These are phyloP conservation scores for Drosophila mettleri DNA, from an alignment of 2,888 invertebrate genomes.

Conservation along the genomic window DNA sequence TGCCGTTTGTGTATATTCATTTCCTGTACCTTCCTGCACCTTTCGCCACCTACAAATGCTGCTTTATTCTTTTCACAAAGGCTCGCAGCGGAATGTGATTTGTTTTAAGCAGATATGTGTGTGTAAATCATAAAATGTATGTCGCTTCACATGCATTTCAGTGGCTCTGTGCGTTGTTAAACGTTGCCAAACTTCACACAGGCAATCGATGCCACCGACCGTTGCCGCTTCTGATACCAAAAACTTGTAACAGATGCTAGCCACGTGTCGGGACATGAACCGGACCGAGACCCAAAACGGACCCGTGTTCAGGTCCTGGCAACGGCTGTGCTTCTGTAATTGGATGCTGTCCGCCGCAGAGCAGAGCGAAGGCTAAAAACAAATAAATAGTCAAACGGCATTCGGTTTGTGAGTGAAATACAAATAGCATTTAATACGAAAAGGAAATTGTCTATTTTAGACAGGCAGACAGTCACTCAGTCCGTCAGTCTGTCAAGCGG, in stretches of 20 bases:
- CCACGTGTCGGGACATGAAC: constrained; percentile 66
- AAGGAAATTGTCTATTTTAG: constrained; percentile 78
- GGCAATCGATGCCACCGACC: constrained; percentile 53
- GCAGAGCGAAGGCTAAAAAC: constrained; percentile 62
- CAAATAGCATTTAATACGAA: constrained; percentile 80
- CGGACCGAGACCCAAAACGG: constrained; percentile 23
- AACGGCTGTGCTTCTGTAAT: constrained; percentile 54
- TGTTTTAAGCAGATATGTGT: constrained; percentile 59
- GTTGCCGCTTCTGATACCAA: constrained; percentile 44
- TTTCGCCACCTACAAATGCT: constrained; percentile 38
- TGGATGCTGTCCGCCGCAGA: constrained; percentile 62
- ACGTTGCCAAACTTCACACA: constrained; percentile 72
- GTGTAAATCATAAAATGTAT: constrained; percentile 13
- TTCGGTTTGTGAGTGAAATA: constrained; percentile 75
- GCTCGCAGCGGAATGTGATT: constrained; percentile 56
- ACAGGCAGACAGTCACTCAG: constrained; percentile 38
- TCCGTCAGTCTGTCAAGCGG: constrained; percentile 25
- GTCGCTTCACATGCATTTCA: constrained; percentile 32
- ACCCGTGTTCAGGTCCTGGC: constrained; percentile 12
- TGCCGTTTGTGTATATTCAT: constrained; percentile 42
- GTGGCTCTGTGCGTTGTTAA: constrained; percentile 40
- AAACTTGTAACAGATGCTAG: constrained; percentile 77
- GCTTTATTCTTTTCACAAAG: constrained; percentile 3
- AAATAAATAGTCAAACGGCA: constrained; percentile 77
- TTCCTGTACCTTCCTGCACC: constrained; percentile 39